A percentile compares a stretch with the other conserved stretches of the same genome.
Conservation (phyloP, 2,888 invertebrate genomes). For the Drosophila glabriapex region DNA sequence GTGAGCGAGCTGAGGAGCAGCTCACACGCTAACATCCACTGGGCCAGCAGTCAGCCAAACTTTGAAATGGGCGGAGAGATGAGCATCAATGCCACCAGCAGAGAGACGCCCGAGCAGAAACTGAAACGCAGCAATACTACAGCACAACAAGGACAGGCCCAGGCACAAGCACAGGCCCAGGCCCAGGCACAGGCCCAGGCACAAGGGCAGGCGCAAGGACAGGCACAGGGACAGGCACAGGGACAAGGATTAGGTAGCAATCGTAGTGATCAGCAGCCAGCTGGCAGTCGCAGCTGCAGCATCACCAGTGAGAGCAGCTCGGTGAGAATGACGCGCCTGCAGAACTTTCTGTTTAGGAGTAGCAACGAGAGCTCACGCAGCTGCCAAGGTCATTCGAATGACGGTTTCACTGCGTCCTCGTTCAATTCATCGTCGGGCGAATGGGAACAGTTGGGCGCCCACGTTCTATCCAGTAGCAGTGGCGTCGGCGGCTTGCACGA, state of each 20-base stretch:
- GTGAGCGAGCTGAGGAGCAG: slow-evolving; percentile 63
- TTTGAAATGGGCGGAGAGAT: slow-evolving; percentile 82
- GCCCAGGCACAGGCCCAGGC: neutral
- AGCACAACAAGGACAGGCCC: slow-evolving; percentile 46
- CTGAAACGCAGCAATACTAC: slow-evolving; percentile 17
- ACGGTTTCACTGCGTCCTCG: slow-evolving; percentile 82
- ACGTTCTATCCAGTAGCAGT: slow-evolving; percentile 53
- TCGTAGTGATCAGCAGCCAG: slow-evolving; percentile 55
- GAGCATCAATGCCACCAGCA: slow-evolving; percentile 65
- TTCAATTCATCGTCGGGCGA: slow-evolving; percentile 83
- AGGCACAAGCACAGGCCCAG: slow-evolving; percentile 23
- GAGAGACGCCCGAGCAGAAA: slow-evolving; percentile 28
- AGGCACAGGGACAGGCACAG: slow-evolving; percentile 52
- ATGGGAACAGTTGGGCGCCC: slow-evolving; percentile 76
- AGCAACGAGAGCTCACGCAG: slow-evolving; percentile 82
- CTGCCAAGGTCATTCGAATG: slow-evolving; percentile 81
- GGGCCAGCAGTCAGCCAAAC: slow-evolving; percentile 70
- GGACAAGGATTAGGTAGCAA: slow-evolving; percentile 61
- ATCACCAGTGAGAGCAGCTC: slow-evolving; percentile 82
- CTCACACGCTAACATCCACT: slow-evolving; percentile 74
- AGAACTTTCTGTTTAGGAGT: slow-evolving; percentile 84
- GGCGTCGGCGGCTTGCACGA: slow-evolving; percentile 50
- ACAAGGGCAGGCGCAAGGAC: neutral
- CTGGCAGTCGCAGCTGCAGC: slow-evolving; percentile 79
- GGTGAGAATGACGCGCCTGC: slow-evolving; percentile 79